phyloP scores from a whole-genome alignment of 2,888 invertebrate genomes.

The Metacarcinus magister region DNA sequence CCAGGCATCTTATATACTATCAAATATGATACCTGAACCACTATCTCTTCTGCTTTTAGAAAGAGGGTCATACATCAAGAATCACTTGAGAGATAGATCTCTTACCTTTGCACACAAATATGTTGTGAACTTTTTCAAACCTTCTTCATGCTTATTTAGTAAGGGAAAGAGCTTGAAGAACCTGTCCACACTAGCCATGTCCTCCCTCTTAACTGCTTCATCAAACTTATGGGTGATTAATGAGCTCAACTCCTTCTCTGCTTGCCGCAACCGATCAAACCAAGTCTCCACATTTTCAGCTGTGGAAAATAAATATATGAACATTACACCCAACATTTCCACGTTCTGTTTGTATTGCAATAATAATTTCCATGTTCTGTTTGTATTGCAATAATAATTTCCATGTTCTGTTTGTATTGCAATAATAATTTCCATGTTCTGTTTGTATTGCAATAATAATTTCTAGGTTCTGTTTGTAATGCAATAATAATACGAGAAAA shows the following conservation, averaged over 20 bases:
- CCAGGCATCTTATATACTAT: too few species aligned
- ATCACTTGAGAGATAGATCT: background rate
- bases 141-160: conserved; percentile 95
- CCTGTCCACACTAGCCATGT: conserved; percentile 95
- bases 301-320: background rate
- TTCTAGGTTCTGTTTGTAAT: too few species aligned
- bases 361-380: too few species aligned
- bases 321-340: background rate
- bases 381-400: too few species aligned
- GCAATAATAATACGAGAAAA: background rate
- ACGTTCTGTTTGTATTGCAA: too few species aligned
- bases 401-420: too few species aligned
- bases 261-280: conserved; percentile 90
- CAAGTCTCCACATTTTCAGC: conserved; percentile 89
- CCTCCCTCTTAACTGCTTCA: conserved; percentile 94
- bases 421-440: too few species aligned
- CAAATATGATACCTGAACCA: too few species aligned
- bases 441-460: too few species aligned
- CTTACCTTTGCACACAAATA: conserved; percentile 92
- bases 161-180: conserved; percentile 99
- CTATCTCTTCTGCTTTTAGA: too few species aligned
- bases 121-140: conserved; percentile 93
- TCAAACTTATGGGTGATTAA: conserved; percentile 93
- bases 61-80: background rate
- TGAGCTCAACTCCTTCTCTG: conserved; percentile 89